Base-by-base conservation (phyloP, 1,140 invertebrate species). In the Prorops nasuta region DNA sequence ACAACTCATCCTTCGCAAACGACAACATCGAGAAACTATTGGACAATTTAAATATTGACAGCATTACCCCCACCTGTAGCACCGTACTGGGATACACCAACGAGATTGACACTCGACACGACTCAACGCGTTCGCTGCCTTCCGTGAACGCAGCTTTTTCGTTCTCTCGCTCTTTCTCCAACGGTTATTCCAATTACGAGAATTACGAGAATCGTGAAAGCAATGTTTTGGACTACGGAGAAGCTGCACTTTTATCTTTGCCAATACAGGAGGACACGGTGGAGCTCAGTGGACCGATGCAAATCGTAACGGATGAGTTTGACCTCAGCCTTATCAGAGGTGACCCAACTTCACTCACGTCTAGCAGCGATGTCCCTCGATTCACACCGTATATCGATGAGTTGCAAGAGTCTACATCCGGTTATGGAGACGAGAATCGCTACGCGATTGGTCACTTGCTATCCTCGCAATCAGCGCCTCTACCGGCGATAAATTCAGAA, bases 281-380 rank as follows among this genome's bases (percentile, higher is more conserved):
- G 19, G 54, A 56, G 2, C 18, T 15, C 35, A 1, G 34, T 35
- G 34, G 34, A 14, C 8, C 41, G 14, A 44, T 61, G 10, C 68
- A 69, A 15, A 58, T 55, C 4, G 49, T 64, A 3, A 47, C 28
- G 0, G 67, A 74, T 1, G 74, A 74, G 38, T 77, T 77, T 19
- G 74, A 77, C 28, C 54, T 77, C 2, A 75, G 69, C 41, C 53
- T 75, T 4, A 76, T 77, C n/a, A 63, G 75, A 19, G 71, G 74
- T 0, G 72, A 77, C 34, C 73, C 75, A 0, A 70, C 69, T 18
- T 64, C 63, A 3, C 28, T 77, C 10, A 6, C 24, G 10, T 6
- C 24, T 6, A 28, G 10, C 10, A n/a, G n/a, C n/a, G n/a, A n/a
- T n/a, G n/a, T n/a, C n/a, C n/a, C n/a, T n/a, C n/a, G n/a, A n/a